A percentile compares a stretch with the other conserved stretches of the same genome.
These are phyloP conservation scores for Tetramorium simillimum DNA, from an alignment of 1,140 invertebrate species.

Conservation along the genomic window DNA sequence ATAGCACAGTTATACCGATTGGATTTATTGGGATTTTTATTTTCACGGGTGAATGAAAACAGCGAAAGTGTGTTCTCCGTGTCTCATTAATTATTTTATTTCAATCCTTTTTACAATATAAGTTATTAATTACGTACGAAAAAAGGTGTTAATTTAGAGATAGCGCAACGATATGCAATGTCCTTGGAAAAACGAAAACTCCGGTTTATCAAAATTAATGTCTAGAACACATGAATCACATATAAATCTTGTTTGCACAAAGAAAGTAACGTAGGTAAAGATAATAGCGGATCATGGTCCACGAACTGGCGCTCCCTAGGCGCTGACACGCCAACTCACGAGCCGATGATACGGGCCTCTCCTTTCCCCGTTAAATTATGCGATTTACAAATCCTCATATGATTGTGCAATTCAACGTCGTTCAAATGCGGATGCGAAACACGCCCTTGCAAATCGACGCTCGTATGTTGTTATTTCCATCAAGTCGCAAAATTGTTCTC, in stretches of 20 bases:
- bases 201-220: background rate
- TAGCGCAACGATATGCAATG: background rate
- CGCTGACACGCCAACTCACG: background rate
- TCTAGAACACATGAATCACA: background rate
- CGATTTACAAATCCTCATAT: background rate
- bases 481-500: background rate
- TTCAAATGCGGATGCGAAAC: background rate
- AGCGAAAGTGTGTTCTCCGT: background rate
- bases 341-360: background rate
- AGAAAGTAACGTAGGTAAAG: slow-evolving; percentile 1
- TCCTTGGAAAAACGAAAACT: background rate
- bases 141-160: background rate
- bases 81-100: slow-evolving; percentile 14
- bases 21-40: background rate
- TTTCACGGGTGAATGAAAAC: background rate
- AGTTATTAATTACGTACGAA: background rate
- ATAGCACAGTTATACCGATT: background rate
- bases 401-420: background rate
- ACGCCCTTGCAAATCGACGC: background rate
- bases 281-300: background rate
- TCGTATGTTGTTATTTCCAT: too few species aligned
- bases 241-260: background rate
- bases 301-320: slow-evolving; percentile 45
- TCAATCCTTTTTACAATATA: background rate
- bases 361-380: slow-evolving; percentile 27